Evolutionary conservation across 2,797 vertebrate genomes (phyloP).

Genomic region (Notamacropus eugenii): DNA sequence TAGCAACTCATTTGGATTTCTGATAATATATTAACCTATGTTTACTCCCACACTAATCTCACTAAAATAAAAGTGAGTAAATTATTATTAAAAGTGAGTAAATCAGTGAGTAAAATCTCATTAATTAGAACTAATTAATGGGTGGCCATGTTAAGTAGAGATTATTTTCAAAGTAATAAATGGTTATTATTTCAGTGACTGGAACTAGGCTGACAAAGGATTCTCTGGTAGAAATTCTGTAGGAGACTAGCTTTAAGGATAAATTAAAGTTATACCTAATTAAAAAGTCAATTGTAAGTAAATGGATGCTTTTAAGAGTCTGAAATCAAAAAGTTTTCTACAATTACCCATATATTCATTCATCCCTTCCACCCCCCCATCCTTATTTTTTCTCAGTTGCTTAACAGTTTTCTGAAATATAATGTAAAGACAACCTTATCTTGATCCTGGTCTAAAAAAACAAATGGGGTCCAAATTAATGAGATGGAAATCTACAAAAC

Average conservation of each 20-base stretch:
- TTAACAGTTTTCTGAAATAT: neutral
- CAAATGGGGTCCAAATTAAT: constrained; percentile 53
- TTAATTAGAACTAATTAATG: constrained; percentile 42
- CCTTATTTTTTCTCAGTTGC: neutral
- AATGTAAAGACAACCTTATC: neutral
- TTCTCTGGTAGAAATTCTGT: constrained; percentile 40
- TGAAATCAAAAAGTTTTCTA: constrained; percentile 62
- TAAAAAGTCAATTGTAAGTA: constrained; percentile 69
- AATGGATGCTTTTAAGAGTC: constrained; percentile 67
- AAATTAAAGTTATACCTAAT: constrained; percentile 72
- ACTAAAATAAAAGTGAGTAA: neutral
- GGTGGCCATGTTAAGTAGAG: neutral
- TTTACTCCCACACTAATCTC: neutral
- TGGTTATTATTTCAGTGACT: constrained; percentile 32
- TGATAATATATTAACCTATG: neutral
- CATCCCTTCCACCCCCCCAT: neutral
- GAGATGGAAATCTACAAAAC: constrained; percentile 12
- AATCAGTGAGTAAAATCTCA: neutral
- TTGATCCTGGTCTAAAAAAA: neutral
- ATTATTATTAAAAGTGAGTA: no score
- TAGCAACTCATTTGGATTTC: neutral
- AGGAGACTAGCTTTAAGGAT: constrained; percentile 63
- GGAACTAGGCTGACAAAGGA: neutral
- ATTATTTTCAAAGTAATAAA: constrained; percentile 52
- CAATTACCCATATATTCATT: neutral